Evolutionary conservation across 2,113 vertebrate genomes (phyloP), one percentile per base, ranked within the genome.

Genomic region (Rhegmatorhina hoffmannsi): DNA sequence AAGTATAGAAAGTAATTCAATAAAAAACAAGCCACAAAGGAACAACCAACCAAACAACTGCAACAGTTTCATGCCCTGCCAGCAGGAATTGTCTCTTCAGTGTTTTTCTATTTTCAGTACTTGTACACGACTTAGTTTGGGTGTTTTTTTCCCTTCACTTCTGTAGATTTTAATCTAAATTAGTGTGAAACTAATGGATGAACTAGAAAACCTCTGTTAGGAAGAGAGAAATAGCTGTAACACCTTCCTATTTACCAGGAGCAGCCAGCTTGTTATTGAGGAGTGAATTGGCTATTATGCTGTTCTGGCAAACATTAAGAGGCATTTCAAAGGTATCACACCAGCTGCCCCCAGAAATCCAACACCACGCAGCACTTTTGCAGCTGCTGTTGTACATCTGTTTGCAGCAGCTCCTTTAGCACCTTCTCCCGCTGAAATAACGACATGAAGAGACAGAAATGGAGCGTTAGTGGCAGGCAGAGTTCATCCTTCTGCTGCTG

Each of bases 391-490:
- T 81, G 68, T 56, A 82, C 92, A 97, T 94, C 93, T 97, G 78
- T 94, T 96, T 94, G 73, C 87, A 78, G 34, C n/a, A 70, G 60
- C 80, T 96, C 59, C 31, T 80, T 66, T 52, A 89, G 36, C 60
- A 60, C 55, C 38, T 92, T 73, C 72, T 89, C 55, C 83, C 88
- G 83, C 86, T 87, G 90, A 85, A 95, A 93, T 59, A 88, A 94
- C 80, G 53, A 84, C 82, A 90, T 6, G 58, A 82, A 90, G 63
- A 77, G 78, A 74, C 59, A 58, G 56, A 91, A 92, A 95, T 82
- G 88, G 80, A 97, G 90, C 84, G 75, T 95, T 95, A 96, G 77
- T 68, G 63, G 49, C 88, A 93, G 66, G 64, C 84, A 96, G 91
- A 89, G 86, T 88, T 97, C 89, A 93, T 91, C 75, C 81, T 13